Conservation (phyloP, 2,888 invertebrate genomes). For the Lumbricus terrestris region DNA sequence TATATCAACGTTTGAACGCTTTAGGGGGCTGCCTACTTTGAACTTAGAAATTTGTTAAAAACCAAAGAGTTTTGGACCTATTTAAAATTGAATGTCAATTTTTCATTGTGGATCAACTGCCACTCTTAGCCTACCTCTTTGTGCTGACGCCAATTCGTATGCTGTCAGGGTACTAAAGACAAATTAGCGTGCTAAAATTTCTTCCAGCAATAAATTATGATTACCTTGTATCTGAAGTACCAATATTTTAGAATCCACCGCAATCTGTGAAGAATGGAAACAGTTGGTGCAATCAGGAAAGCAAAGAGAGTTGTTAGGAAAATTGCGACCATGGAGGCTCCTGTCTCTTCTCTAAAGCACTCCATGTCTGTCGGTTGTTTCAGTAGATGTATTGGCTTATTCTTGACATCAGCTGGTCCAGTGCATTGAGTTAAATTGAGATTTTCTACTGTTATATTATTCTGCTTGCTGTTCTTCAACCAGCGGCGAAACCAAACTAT, state of each 20-base stretch:
- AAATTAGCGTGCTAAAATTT: neutral
- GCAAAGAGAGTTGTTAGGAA: neutral
- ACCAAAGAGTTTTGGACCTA: too few relatives aligned
- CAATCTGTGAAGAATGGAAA: neutral
- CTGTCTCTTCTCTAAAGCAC: neutral
- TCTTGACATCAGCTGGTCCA: neutral
- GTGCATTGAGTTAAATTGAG: neutral
- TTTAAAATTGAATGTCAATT: too few relatives aligned
- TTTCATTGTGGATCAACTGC: too few relatives aligned
- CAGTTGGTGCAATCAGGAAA: neutral
- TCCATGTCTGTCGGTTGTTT: neutral
- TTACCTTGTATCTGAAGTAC: neutral
- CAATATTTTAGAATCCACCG: slow-evolving; percentile 16
- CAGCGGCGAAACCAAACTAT: slow-evolving; percentile 10
- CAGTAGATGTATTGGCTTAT: neutral
- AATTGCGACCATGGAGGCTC: neutral
- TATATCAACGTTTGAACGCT: too few relatives aligned
- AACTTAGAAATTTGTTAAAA: too few relatives aligned
- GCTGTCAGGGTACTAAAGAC: neutral
- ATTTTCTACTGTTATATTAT: neutral
- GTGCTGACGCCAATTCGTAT: too few relatives aligned
- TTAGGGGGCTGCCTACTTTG: too few relatives aligned
- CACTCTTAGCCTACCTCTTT: too few relatives aligned
- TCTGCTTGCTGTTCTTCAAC: neutral
- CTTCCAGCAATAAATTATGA: neutral